These are phyloP conservation scores for Patella vulgata DNA, from an alignment of 1,140 invertebrate genomes.

Conservation along the genomic window DNA sequence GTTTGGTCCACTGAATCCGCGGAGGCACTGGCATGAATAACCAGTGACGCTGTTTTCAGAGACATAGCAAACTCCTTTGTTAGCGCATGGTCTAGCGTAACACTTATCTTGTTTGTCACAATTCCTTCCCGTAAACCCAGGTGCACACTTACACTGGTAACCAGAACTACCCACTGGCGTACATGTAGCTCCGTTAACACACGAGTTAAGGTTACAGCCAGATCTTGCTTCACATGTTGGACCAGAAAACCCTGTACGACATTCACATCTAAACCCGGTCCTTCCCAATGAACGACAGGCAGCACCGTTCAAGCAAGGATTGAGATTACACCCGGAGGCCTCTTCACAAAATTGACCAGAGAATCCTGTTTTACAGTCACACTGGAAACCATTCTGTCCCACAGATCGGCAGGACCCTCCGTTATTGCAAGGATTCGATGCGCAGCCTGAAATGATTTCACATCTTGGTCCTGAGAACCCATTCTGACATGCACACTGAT, in stretches of 20 bases:
- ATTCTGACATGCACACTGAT: constrained; percentile 11
- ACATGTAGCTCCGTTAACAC: constrained; percentile 72
- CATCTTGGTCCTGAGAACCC: constrained; percentile 21
- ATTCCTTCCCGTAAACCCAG: constrained; percentile 8
- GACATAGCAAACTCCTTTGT: too few relatives aligned
- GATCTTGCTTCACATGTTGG: constrained; percentile 60
- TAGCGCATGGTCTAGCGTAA: too few relatives aligned
- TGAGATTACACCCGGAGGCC: constrained; percentile 15
- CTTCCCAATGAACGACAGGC: constrained; percentile 69
- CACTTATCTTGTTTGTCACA: too few relatives aligned
- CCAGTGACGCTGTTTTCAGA: too few relatives aligned
- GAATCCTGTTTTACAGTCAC: neutral
- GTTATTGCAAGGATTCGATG: constrained; percentile 9
- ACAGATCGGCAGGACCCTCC: neutral
- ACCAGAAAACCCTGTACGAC: constrained; percentile 68
- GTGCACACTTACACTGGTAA: constrained; percentile 16
- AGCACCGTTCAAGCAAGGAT: constrained; percentile 13
- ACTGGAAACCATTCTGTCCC: neutral
- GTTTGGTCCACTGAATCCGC: too few relatives aligned
- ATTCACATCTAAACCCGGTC: constrained; percentile 67
- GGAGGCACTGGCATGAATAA: too few relatives aligned
- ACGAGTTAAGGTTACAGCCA: constrained; percentile 86
- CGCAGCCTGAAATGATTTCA: constrained; percentile 18
- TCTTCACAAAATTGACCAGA: constrained; percentile 58
- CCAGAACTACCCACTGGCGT: too few relatives aligned